phyloP scores from a whole-genome alignment of 2,113 vertebrate genomes.

The Empidonax alnorum region DNA sequence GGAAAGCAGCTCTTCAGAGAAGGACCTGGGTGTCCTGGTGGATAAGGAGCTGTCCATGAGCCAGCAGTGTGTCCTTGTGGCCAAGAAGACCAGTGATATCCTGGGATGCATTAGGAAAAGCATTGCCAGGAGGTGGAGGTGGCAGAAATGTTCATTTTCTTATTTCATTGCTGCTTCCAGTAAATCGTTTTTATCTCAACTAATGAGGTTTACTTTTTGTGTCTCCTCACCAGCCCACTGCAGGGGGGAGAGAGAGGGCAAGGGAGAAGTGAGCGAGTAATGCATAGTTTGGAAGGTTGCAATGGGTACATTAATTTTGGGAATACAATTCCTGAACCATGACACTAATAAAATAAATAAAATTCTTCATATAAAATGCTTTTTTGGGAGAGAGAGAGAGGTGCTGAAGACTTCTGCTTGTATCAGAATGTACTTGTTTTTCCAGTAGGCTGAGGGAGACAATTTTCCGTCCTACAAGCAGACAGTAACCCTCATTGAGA shows the following conservation, averaged over 20 bases:
- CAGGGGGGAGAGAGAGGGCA: not conserved
- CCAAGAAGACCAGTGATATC: too few species aligned
- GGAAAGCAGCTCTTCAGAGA: not conserved
- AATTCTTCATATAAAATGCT: not conserved
- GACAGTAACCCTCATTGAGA: not conserved
- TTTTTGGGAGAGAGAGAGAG: not conserved
- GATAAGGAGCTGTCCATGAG: not conserved
- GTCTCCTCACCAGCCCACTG: not conserved
- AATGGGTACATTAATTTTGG: not conserved
- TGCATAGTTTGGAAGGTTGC: not conserved
- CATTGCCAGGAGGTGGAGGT: not conserved
- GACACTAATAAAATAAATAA: not conserved
- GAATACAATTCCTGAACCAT: not conserved
- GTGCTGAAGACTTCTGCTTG: not conserved
- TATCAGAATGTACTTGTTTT: not conserved
- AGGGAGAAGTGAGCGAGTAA: fast-evolving
- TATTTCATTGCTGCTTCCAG: not conserved
- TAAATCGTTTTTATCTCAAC: not conserved
- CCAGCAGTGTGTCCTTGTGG: not conserved
- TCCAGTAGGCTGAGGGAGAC: not conserved
- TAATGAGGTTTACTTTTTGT: not conserved
- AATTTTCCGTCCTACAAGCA: not conserved
- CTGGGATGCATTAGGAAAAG: fast-evolving
- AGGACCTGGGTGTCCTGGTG: not conserved
- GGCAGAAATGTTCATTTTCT: not conserved